Evolutionary conservation across 2,113 vertebrate genomes (phyloP).

Genomic region (Phrynosoma blainvillii): DNA sequence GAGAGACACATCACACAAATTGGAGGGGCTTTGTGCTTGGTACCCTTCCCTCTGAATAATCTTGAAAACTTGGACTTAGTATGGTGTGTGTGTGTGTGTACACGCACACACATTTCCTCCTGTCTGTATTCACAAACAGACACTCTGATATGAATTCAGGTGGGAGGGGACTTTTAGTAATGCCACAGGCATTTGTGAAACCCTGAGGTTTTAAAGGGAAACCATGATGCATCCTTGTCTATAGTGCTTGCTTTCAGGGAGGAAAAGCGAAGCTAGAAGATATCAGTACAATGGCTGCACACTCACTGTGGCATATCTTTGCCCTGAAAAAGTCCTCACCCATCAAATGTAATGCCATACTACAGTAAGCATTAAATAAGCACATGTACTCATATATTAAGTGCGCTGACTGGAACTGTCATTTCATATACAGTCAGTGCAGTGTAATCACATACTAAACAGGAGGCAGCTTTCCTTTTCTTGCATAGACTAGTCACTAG

Average conservation of each 20-base stretch:
- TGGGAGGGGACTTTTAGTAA: not conserved
- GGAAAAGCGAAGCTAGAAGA: not conserved
- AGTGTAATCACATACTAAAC: not conserved
- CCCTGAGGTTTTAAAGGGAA: not conserved
- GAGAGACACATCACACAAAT: not conserved
- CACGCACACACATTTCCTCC: no score
- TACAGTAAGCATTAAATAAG: conserved; percentile 45
- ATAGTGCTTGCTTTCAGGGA: not conserved
- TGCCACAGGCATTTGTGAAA: conserved; percentile 6
- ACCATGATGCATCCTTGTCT: not conserved
- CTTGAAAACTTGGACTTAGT: not conserved
- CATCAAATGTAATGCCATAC: conserved; percentile 6
- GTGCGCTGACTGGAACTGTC: conserved; percentile 43
- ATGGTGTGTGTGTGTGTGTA: not conserved
- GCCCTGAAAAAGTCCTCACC: conserved; percentile 40
- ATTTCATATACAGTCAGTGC: conserved; percentile 32
- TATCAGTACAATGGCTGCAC: conserved; percentile 2
- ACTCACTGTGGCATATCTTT: not conserved
- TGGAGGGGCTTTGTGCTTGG: not conserved
- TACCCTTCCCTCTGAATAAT: not conserved
- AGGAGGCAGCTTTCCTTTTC: conserved; percentile 18
- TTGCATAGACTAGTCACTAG: conserved; percentile 21
- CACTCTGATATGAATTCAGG: not conserved
- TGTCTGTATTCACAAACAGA: not conserved
- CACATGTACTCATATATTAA: not conserved